These are phyloP conservation scores for Cotesia glomerata DNA, from an alignment of 1,140 invertebrate genomes.

Conservation along the genomic window DNA sequence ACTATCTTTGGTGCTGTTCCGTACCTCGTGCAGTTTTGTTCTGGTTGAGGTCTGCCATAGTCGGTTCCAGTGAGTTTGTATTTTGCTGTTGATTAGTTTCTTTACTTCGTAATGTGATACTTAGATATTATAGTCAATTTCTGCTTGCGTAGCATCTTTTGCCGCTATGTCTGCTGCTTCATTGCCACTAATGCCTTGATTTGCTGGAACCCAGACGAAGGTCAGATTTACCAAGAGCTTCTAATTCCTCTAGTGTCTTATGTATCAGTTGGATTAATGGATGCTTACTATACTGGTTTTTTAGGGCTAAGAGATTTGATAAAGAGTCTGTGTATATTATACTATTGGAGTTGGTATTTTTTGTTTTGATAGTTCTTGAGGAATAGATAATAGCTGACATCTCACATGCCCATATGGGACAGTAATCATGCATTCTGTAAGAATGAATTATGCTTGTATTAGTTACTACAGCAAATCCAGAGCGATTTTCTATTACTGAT, in stretches of 20 bases:
- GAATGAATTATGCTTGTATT: neutral
- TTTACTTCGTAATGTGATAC: neutral
- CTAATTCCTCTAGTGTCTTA: too few relatives aligned
- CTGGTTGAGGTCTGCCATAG: neutral
- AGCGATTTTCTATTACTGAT: neutral
- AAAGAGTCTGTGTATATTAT: too few relatives aligned
- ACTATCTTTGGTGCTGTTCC: neutral
- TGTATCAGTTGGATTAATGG: too few relatives aligned
- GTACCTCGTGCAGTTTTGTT: neutral
- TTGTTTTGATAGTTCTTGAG: too few relatives aligned
- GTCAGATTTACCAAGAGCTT: too few relatives aligned
- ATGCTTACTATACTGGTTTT: too few relatives aligned
- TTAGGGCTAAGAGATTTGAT: too few relatives aligned
- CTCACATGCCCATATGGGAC: too few relatives aligned
- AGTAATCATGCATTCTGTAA: too few relatives aligned
- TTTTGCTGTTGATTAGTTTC: neutral
- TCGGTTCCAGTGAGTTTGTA: neutral
- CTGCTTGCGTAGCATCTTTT: neutral
- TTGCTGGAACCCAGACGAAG: conserved; percentile 18
- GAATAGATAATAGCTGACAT: too few relatives aligned
- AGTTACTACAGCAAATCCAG: neutral
- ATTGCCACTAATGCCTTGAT: conserved; percentile 12
- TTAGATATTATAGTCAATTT: neutral
- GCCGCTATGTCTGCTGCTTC: conserved; percentile 12
- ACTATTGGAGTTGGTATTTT: too few relatives aligned